Evolutionary conservation across 92 coral and sea anemone species (phyloP), one percentile per base, ranked within the genome.

Genomic region (Meandrina meandrites): DNA sequence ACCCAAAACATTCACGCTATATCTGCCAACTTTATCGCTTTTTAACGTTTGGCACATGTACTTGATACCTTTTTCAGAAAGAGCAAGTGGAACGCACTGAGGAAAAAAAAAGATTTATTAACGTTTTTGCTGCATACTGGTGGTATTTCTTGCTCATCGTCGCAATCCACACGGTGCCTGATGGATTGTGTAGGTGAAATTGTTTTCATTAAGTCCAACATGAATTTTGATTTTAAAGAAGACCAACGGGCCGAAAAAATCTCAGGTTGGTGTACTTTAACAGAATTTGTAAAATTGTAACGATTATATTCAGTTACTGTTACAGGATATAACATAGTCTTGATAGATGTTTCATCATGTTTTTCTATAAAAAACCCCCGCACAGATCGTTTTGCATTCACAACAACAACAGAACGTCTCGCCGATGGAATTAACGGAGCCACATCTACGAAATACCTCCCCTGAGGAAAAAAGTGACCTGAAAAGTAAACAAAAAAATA

Each of bases 161-260:
- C 37, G 16, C 54, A 45, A 30, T 3, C 16, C 35, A 22, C 31
- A 8, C 31, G 18, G 19, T 40, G 75, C 36, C 76, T 34, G 66
- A 81, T 81, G 57, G 85, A 8, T 48, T 28, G 36, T 42, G 22
- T 66, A 27, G 58, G 73, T 45, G 37, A 24, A 2, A 62, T 81
- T 81, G 76, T 81, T 81, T 37, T 27, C 42, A 27, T 81, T 1
- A 64, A 40, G 34, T 21, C 58, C 27, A n/a, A 81, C n/a, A 50
- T 66, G 75, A 66, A 28, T 81, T 66, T 24, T 19, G 53, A 79
- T 34, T 56, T 56, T 27, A 21, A 35, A 42, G 40, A 71, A 16
- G 57, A 45, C 58, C 58, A 27, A 28, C 54, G 66, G 72, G 37
- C 5, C 8, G 78, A 81, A n/a, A 19, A 45, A 40, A 64, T 40